A percentile compares a stretch with the other conserved stretches of the same genome.
Evolutionary conservation across 2,113 vertebrate genomes (phyloP).

Genomic region (Sinocyclocheilus anshuiensis): DNA sequence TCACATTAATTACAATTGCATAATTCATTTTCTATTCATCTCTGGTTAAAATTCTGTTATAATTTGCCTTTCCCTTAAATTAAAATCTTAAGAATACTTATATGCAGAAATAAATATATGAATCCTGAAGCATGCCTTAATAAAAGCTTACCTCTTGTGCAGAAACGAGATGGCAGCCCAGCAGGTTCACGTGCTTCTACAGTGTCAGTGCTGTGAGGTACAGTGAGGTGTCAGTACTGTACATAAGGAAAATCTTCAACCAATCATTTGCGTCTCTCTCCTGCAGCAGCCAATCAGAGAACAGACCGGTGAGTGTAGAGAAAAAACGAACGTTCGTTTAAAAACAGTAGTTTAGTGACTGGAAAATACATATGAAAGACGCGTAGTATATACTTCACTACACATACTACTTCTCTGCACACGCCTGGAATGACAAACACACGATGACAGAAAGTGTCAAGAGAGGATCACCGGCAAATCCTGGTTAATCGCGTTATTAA

Average conservation of each 20-base stretch:
- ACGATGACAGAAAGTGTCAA: background rate
- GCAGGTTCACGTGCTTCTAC: constrained; percentile 2
- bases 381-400: too few species aligned
- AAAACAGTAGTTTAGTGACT: background rate
- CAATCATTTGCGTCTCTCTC: background rate
- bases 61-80: background rate
- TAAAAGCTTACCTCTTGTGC: constrained; percentile 11
- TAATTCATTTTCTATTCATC: background rate
- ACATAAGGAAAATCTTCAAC: background rate
- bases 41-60: background rate
- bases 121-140: background rate
- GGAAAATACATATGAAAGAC: background rate
- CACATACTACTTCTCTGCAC: background rate
- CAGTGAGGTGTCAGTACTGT: background rate
- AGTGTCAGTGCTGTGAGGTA: background rate
- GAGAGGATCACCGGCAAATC: constrained; percentile 7
- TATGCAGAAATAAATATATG: background rate
- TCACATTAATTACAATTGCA: background rate
- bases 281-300: constrained; percentile 18
- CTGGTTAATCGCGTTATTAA: constrained; percentile 48
- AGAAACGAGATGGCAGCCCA: background rate
- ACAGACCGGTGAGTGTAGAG: background rate
- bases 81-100: background rate
- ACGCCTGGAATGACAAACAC: background rate
- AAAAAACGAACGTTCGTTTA: background rate